These are phyloP conservation scores for Sander lucioperca DNA, from an alignment of 2,113 vertebrate genomes.

Conservation along the genomic window DNA sequence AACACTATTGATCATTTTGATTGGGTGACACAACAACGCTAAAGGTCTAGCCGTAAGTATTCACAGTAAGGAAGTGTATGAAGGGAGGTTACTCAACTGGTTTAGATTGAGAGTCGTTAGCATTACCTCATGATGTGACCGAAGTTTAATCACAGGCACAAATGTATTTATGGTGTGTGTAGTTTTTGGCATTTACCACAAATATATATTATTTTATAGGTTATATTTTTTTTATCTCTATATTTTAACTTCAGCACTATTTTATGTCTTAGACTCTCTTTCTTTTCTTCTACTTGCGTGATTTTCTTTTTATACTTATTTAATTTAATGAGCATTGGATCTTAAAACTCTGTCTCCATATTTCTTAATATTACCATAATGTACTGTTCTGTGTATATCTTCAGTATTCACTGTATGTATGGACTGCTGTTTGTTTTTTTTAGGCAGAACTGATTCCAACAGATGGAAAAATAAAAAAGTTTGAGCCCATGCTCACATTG, in stretches of 20 bases:
- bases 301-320: not conserved
- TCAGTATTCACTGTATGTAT: not conserved
- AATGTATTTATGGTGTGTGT: not conserved
- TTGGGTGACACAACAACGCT: not conserved
- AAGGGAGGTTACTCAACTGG: not conserved
- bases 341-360: not conserved
- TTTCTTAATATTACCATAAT: not conserved
- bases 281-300: too few relatives aligned
- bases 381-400: not conserved
- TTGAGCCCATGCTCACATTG: not conserved
- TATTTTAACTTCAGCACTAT: not conserved
- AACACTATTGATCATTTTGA: constrained; percentile 12
- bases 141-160: not conserved
- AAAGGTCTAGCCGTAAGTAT: not conserved
- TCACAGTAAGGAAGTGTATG: not conserved
- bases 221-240: not conserved
- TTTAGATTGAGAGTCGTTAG: not conserved
- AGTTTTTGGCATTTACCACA: too few relatives aligned
- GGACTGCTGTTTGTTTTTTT: not conserved
- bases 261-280: not conserved
- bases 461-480: not conserved
- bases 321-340: too few relatives aligned
- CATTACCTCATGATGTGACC: not conserved
- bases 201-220: not conserved
- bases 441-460: not conserved